Conservation (phyloP, 2,797 vertebrate species). For the Poliocrania exsul region DNA sequence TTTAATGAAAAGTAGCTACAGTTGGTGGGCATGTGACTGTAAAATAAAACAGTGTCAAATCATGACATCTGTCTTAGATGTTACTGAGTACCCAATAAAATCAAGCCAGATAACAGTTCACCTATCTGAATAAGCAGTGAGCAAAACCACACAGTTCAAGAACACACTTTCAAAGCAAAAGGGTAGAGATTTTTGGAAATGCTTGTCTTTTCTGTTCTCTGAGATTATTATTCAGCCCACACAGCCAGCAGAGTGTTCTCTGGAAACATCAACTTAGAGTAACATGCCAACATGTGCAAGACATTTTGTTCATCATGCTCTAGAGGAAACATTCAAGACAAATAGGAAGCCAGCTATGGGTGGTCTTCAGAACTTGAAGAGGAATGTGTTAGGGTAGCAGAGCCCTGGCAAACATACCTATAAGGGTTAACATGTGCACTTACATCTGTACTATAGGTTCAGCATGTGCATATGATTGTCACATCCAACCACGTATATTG, state of each 20-base stretch:
- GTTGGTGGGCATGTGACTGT: neutral
- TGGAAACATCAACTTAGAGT: slow-evolving; percentile 27
- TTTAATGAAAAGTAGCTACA: neutral
- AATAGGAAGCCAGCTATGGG: slow-evolving; percentile 59
- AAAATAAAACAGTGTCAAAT: neutral
- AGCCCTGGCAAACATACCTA: slow-evolving; percentile 18
- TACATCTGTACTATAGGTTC: neutral
- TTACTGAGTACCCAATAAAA: neutral
- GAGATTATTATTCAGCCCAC: slow-evolving; percentile 34
- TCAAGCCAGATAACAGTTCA: slow-evolving; percentile 8
- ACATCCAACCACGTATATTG: neutral
- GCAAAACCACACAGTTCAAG: neutral
- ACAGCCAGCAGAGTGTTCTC: slow-evolving; percentile 26
- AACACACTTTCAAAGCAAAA: slow-evolving; percentile 3
- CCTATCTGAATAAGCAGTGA: slow-evolving; percentile 20
- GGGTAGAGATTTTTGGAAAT: slow-evolving; percentile 2
- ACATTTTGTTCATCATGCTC: slow-evolving; percentile 59
- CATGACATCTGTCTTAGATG: neutral
- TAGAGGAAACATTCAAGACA: slow-evolving; percentile 40
- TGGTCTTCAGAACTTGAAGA: slow-evolving; percentile 59
- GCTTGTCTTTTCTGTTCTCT: slow-evolving; percentile 30
- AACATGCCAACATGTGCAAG: slow-evolving; percentile 60
- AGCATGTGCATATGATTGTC: neutral
- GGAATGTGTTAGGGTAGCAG: slow-evolving; percentile 49
- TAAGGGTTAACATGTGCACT: slow-evolving; percentile 35